These are phyloP conservation scores for Acanthosepion pharaonis DNA, from an alignment of 2,888 invertebrate species.

Conservation along the genomic window DNA sequence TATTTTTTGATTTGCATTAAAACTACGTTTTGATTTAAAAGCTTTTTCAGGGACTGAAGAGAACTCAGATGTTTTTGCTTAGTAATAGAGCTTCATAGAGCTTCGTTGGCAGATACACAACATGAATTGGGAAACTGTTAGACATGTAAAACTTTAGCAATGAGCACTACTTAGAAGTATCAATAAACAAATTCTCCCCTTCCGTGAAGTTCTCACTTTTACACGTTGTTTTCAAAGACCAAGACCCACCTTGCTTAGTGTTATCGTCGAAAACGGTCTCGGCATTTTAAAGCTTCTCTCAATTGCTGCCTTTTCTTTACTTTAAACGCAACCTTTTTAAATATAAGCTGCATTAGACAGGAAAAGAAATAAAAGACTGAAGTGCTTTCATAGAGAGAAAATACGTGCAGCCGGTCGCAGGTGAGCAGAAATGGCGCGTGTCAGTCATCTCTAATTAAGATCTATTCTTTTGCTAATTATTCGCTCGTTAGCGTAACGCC, in stretches of 20 bases:
- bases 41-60: too few relatives aligned
- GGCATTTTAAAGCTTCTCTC: conserved; percentile 15
- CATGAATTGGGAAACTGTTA: too few relatives aligned
- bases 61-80: too few relatives aligned
- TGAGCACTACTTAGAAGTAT: too few relatives aligned
- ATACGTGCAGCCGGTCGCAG: conserved; percentile 33
- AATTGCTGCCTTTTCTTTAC: not conserved
- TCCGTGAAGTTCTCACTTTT: not conserved
- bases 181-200: not conserved
- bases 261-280: not conserved
- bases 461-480: not conserved
- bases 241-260: not conserved
- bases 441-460: conserved; percentile 33
- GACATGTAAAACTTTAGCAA: too few relatives aligned
- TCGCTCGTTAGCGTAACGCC: not conserved
- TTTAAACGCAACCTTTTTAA: not conserved
- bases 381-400: not conserved
- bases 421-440: conserved; percentile 11
- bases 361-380: not conserved
- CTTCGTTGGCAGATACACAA: too few relatives aligned
- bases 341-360: not conserved
- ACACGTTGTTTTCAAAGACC: not conserved
- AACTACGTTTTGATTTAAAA: too few relatives aligned
- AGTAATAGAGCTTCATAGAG: too few relatives aligned
- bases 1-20: too few relatives aligned